A percentile compares a stretch with the other conserved stretches of the same genome.
Evolutionary conservation across 2,797 vertebrate genomes (phyloP).

Genomic region (Martes flavigula): DNA sequence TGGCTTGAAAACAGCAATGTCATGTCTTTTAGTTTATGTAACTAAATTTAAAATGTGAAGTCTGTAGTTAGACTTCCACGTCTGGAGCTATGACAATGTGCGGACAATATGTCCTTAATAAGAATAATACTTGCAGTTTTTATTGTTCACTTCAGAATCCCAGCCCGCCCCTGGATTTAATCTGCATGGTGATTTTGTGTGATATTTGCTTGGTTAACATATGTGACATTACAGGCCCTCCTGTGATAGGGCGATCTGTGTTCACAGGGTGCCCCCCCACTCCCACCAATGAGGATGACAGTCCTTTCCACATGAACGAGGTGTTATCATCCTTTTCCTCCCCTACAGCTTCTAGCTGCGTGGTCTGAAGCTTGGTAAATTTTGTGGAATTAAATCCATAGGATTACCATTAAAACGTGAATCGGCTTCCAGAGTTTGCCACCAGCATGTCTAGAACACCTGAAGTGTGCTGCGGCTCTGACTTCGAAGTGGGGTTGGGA

Average conservation of each 20-base stretch:
- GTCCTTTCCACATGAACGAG: not conserved
- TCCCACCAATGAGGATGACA: not conserved
- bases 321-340: not conserved
- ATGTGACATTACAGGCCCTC: not conserved
- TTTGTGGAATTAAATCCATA: not conserved
- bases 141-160: not conserved
- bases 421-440: not conserved
- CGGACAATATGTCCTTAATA: not conserved
- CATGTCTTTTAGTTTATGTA: not conserved
- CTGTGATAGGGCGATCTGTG: not conserved
- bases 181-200: not conserved
- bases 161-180: not conserved
- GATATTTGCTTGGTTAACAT: not conserved
- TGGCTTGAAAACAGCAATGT: slow-evolving; percentile 7
- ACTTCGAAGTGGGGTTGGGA: not conserved
- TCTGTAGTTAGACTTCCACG: not conserved
- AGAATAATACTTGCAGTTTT: not conserved
- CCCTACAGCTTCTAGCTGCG: not conserved
- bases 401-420: not conserved
- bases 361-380: not conserved
- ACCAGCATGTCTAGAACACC: not conserved
- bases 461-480: not conserved
- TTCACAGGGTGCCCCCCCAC: not conserved
- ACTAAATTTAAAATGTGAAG: slow-evolving; percentile 21
- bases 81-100: not conserved